Percentiles rank a stretch among this genome's conserved stretches.
Evolutionary conservation across 2,888 invertebrate species (phyloP).

Genomic region (Tipula helvola): DNA sequence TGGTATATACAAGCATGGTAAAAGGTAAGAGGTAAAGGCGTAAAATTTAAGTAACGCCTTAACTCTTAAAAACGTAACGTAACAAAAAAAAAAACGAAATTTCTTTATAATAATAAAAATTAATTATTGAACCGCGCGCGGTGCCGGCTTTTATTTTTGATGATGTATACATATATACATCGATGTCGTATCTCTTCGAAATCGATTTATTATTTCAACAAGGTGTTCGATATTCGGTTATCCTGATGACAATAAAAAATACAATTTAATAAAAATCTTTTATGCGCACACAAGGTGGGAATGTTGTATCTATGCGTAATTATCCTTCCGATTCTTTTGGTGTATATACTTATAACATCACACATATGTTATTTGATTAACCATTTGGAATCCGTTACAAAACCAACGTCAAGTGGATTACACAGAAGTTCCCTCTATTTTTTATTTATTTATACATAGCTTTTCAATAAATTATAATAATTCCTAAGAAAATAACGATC

Average conservation of each 20-base stretch:
- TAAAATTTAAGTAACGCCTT: neutral
- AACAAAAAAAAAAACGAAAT: neutral
- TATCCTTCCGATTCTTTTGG: neutral
- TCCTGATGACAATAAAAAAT: neutral
- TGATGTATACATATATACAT: neutral
- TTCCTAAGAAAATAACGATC: constrained; percentile 4
- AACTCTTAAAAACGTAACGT: neutral
- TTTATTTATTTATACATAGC: neutral
- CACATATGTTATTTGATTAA: neutral
- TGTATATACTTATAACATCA: neutral
- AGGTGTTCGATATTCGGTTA: neutral
- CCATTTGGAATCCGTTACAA: neutral
- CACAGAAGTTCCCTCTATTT: neutral
- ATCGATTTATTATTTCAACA: neutral
- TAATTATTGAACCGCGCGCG: neutral
- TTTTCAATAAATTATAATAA: neutral
- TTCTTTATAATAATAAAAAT: neutral
- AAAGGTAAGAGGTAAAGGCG: neutral
- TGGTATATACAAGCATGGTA: neutral
- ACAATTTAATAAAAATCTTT: neutral
- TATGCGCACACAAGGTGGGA: neutral
- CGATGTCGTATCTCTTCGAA: neutral
- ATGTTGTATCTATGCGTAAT: neutral
- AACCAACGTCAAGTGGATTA: neutral
- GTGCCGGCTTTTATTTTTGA: neutral